Evolutionary conservation across 2,797 vertebrate genomes (phyloP), one percentile per base, ranked within the genome.

Genomic region (Psittacula echo): DNA sequence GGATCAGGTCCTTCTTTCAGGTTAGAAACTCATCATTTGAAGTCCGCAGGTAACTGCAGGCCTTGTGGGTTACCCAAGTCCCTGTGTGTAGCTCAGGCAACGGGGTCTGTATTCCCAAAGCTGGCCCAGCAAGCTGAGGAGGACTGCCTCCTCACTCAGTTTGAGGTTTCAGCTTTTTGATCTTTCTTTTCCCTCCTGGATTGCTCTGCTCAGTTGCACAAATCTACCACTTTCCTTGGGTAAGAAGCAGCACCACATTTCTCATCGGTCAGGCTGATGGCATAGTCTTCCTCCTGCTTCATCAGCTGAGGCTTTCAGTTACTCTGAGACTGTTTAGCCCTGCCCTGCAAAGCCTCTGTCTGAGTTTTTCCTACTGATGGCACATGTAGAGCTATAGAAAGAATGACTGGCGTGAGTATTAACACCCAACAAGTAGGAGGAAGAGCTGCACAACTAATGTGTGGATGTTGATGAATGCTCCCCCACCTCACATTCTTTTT

Each of bases 61-160:
- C 45, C 51, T 53, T 0, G 0, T 29, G 51, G 14, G 14, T 41
- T 60, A 26, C n/a, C 34, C 42, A 20, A 10, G 5, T 75, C 39
- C 5, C 24, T 34, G 8, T 2, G 6, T 54, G 32, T 44, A n/a
- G 19, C 45, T 61, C 3, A 74, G 27, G 18, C 1, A 4, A 7
- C 7, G 3, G 42, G 29, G 3, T 1, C 21, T 68, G 23, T 70
- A 64, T 48, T 39, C 37, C 32, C 23, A 65, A 44, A 76, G 54
- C 22, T 79, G 51, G 32, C 14, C 7, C 41, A 65, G 29, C 1
- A 30, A 2, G 2, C 50, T 39, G 37, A 39, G 5, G 19, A 56
- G 32, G 34, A 56, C 14, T 72, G 17, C 32, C 23, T 76, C n/a
- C 13, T 64, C 29, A 21, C 21, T 10, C 5, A 44, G 29, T 23